These are phyloP conservation scores for Cyprinodon variegatus DNA, from an alignment of 2,113 vertebrate genomes.

Conservation along the genomic window DNA sequence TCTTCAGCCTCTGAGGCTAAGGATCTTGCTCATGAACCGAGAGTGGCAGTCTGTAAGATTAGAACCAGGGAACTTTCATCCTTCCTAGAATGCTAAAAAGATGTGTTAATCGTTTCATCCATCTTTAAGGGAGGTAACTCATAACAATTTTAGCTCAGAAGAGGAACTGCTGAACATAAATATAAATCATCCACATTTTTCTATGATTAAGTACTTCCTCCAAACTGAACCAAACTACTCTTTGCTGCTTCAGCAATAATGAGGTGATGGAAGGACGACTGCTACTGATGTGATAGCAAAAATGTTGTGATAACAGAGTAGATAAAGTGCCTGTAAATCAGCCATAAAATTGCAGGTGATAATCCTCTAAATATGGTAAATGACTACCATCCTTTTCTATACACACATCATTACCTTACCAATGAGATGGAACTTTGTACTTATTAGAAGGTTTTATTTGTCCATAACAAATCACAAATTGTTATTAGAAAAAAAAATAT, in stretches of 20 bases:
- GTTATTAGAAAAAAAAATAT: neutral
- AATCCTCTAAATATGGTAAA: slow-evolving; percentile 78
- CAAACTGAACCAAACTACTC: slow-evolving; percentile 53
- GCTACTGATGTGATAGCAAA: slow-evolving; percentile 76
- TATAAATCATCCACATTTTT: slow-evolving; percentile 30
- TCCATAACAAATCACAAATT: slow-evolving; percentile 52
- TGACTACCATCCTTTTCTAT: slow-evolving; percentile 72
- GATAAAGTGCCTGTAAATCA: slow-evolving; percentile 78
- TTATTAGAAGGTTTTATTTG: slow-evolving; percentile 66
- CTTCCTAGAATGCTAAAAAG: too few species aligned
- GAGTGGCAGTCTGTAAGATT: too few species aligned
- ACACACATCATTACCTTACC: slow-evolving; percentile 78
- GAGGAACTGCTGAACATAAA: slow-evolving; percentile 7
- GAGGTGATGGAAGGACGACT: slow-evolving; percentile 60
- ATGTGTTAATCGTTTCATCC: slow-evolving; percentile 5
- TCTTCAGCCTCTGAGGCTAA: too few species aligned
- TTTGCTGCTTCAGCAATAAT: slow-evolving; percentile 70
- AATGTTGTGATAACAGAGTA: slow-evolving; percentile 60
- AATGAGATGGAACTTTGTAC: slow-evolving; percentile 77
- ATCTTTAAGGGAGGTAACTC: neutral
- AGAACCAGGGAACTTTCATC: too few species aligned
- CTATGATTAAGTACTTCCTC: slow-evolving; percentile 35
- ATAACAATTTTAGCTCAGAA: slow-evolving; percentile 11
- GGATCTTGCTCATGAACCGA: too few species aligned
- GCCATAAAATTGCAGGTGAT: slow-evolving; percentile 82